phyloP scores from a whole-genome alignment of 2,113 vertebrate genomes.

The Suricata suricatta region DNA sequence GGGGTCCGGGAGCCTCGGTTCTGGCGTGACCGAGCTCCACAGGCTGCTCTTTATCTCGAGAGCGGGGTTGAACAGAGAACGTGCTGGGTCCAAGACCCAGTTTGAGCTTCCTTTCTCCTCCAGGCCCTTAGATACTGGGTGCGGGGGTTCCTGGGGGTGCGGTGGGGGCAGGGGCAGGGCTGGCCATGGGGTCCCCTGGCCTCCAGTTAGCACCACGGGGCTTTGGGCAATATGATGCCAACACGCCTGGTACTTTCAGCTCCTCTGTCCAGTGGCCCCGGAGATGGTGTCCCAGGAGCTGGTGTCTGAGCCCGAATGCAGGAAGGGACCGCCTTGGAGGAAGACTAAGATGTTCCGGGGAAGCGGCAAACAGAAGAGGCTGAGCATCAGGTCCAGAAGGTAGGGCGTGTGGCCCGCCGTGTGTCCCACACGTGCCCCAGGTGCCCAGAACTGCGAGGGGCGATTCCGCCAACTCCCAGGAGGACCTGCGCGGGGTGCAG shows the following conservation, averaged over 20 bases:
- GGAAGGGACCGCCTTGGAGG: constrained; percentile 66
- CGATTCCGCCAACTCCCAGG: background rate
- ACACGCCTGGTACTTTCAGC: constrained; percentile 70
- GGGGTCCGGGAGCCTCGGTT: background rate
- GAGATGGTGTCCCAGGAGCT: constrained; percentile 55
- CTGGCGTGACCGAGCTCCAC: background rate
- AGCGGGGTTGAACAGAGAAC: accelerated
- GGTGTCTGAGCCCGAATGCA: constrained; percentile 68
- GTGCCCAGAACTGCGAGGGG: accelerated
- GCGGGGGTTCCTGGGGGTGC: background rate
- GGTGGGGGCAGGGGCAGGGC: too few species aligned
- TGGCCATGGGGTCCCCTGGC: accelerated
- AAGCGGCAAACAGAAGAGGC: constrained; percentile 78
- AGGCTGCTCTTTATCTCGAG: background rate
- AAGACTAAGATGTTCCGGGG: constrained; percentile 68
- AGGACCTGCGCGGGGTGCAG: background rate
- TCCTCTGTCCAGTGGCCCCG: constrained; percentile 64
- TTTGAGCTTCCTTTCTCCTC: too few species aligned
- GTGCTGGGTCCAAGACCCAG: too few species aligned
- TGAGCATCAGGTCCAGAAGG: constrained; percentile 79
- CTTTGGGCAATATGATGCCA: background rate
- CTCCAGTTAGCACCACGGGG: accelerated
- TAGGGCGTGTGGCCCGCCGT: constrained; percentile 59
- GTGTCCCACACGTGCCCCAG: accelerated
- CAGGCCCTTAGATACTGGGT: accelerated